Evolutionary conservation across 1,140 invertebrate genomes (phyloP).

Genomic region (Phymorhynchus buccinoides): DNA sequence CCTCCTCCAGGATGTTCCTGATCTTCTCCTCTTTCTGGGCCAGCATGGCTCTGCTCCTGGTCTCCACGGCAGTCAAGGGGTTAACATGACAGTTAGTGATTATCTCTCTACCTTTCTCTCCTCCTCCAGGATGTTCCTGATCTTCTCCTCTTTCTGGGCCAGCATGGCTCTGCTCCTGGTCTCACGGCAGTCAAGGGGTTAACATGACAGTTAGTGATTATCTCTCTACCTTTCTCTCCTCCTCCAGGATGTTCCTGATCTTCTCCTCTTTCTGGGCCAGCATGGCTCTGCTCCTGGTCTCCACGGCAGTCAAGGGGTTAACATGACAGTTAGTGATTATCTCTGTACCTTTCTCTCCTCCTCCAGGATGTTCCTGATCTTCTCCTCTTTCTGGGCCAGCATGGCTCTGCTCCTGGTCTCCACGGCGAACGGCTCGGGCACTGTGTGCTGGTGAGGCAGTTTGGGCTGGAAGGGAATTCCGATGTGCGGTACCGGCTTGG

Average conservation of each 20-base stretch:
- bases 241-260: conserved; percentile 71
- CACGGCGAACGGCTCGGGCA: conserved; percentile 76
- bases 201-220: no score
- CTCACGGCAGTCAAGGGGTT: no score
- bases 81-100: no score
- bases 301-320: no score
- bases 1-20: conserved; percentile 69
- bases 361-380: conserved; percentile 72
- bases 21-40: conserved; percentile 76
- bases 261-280: conserved; percentile 76
- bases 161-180: no score
- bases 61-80: no score
- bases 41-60: conserved; percentile 72
- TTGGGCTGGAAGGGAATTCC: conserved; percentile 70
- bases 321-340: no score
- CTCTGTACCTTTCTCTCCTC: conserved; percentile 56
- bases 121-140: no score
- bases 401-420: conserved; percentile 74
- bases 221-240: conserved; percentile 53
- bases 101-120: no score
- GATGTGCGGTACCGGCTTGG: conserved; percentile 60
- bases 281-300: conserved; percentile 73
- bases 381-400: conserved; percentile 75
- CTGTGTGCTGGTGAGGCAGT: conserved; percentile 61
- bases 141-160: no score